phyloP scores from a whole-genome alignment of 92 coral and sea anemone genomes.

The Phenganax stokvisi region DNA sequence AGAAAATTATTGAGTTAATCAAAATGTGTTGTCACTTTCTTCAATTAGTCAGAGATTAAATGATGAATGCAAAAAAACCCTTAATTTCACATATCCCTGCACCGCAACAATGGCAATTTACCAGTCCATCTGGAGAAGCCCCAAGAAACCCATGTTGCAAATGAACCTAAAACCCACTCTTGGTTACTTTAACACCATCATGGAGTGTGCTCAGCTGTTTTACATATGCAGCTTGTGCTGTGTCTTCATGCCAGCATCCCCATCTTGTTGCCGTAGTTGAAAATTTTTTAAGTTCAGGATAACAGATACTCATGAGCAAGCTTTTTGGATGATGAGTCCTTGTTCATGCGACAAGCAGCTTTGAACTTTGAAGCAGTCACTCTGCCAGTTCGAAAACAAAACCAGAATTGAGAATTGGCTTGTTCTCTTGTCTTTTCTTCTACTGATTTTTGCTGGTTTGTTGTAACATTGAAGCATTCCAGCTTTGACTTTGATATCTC shows the following conservation, averaged over 20 bases:
- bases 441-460: constrained; percentile 25
- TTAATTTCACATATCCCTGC: neutral
- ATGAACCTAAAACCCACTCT: neutral
- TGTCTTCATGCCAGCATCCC: neutral
- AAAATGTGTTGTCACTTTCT: neutral
- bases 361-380: constrained; percentile 48
- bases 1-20: neutral
- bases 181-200: neutral
- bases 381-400: constrained; percentile 44
- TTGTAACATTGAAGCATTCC: neutral
- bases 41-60: neutral
- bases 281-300: constrained; percentile 40
- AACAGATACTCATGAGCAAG: constrained; percentile 43
- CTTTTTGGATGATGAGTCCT: neutral
- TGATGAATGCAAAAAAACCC: neutral
- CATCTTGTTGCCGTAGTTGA: constrained; percentile 15
- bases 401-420: constrained; percentile 43
- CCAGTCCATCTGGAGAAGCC: constrained; percentile 1
- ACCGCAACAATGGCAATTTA: neutral
- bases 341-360: constrained; percentile 44
- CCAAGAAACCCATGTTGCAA: neutral
- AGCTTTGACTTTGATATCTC: neutral
- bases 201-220: neutral
- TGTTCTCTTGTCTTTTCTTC: constrained; percentile 47
- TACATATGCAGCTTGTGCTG: neutral